Base-by-base conservation (phyloP, 2,888 invertebrate genomes). In the Melinaea marsaeus region DNA sequence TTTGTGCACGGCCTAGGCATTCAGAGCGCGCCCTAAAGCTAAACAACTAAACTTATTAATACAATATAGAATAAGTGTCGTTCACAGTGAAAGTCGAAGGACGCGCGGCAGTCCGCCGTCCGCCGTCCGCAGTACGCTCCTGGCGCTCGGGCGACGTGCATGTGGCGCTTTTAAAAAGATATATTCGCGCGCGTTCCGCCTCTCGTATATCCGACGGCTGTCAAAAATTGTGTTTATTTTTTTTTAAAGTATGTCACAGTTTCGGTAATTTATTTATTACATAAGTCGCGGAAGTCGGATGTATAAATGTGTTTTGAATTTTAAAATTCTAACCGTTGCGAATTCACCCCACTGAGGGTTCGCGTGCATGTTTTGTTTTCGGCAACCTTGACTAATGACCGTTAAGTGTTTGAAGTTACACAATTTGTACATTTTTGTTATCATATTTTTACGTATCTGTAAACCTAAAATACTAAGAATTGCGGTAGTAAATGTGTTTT, bases 31-130 rank as follows among this genome's bases (percentile, higher is more conserved):
- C 70, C 69, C 69, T 65, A 64, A 54, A 64, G 61, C 64, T 62
- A 61, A 65, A 64, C 58, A 54, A 58, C 58, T 51, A 32, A 34
- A 33, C 13, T 55, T 9, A 22, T 46, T 45, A 57, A 57, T 48
- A 61, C 47, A 57, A 51, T 59, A 62, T 76, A 79, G 71, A 76
- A 81, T 80, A 80, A 22, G 22, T 22, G 61, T 58, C 64, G 64
- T 59, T 77, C 75, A 71, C 72, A 87, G 87, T 88, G 87, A 88
- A 88, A 88, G 87, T 86, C 81, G 87, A 86, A 87, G 88, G 88
- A 86, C 88, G 80, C 74, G 63, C 61, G 73, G 67, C 82, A 86
- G 22, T 22, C 22, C 22, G 22, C 22, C 22, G 22, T 22, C 22
- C 22, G 22, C 22, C 22, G 22, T 22, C 22, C 22, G 22, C 22